These are phyloP conservation scores for Alviniconcha strummeri DNA, from an alignment of 2,888 invertebrate genomes.

Conservation along the genomic window DNA sequence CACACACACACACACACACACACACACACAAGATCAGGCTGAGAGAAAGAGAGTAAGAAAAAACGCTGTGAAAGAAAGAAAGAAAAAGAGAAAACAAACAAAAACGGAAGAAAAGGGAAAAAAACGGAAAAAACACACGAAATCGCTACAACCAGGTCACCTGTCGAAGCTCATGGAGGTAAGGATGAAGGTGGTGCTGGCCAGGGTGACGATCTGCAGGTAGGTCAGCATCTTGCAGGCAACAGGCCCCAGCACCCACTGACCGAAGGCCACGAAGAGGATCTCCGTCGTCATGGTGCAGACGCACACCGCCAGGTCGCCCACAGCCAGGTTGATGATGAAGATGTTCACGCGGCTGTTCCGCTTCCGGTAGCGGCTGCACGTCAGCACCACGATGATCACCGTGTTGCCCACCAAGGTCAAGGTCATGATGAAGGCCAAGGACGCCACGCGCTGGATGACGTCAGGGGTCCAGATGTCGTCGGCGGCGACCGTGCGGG, in stretches of 20 bases:
- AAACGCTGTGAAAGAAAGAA: too few species aligned
- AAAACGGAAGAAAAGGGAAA: too few species aligned
- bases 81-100: too few species aligned
- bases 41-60: too few species aligned
- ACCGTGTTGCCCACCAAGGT: constrained; percentile 72
- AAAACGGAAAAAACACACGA: too few species aligned
- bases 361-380: constrained; percentile 67
- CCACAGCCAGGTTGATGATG: constrained; percentile 74
- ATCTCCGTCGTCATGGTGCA: constrained; percentile 75
- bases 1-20: constrained; percentile 12
- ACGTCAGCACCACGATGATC: constrained; percentile 72
- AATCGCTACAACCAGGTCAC: constrained; percentile 37
- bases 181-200: constrained; percentile 74
- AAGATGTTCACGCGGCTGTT: constrained; percentile 74
- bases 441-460: constrained; percentile 72
- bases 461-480: constrained; percentile 72
- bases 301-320: constrained; percentile 73
- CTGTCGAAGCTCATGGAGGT: constrained; percentile 74
- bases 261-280: constrained; percentile 73
- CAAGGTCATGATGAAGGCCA: constrained; percentile 71
- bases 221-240: constrained; percentile 73
- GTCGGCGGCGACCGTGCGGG: constrained; percentile 9
- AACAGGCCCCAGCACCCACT: constrained; percentile 73
- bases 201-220: constrained; percentile 73
- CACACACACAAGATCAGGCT: neutral